These are phyloP conservation scores for Campoplex nolae DNA, from an alignment of 2,888 invertebrate genomes.

Conservation along the genomic window DNA sequence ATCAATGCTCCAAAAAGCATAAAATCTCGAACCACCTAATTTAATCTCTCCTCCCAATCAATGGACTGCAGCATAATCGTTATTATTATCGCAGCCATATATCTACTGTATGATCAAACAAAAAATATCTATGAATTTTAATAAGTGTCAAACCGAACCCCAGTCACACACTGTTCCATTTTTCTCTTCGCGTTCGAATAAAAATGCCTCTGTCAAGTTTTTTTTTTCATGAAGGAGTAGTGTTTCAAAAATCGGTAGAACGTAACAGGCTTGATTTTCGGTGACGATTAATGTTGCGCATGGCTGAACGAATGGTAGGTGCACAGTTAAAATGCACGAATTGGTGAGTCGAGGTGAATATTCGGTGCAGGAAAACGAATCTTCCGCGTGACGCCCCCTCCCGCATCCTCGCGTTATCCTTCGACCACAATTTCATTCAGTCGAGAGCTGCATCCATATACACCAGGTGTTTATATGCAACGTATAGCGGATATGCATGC, in stretches of 20 bases:
- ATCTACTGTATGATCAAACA: neutral
- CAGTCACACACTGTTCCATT: neutral
- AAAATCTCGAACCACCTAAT: neutral
- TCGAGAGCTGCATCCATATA: slow-evolving; percentile 50
- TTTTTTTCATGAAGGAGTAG: neutral
- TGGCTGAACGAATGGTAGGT: slow-evolving; percentile 52
- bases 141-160: neutral
- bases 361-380: slow-evolving; percentile 40
- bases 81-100: neutral
- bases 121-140: neutral
- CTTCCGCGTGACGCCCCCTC: slow-evolving; percentile 62
- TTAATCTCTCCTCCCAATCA: neutral
- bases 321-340: slow-evolving; percentile 60
- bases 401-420: slow-evolving; percentile 73
- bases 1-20: neutral
- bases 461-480: slow-evolving; percentile 34
- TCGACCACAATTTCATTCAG: slow-evolving; percentile 77
- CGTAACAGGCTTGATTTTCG: slow-evolving; percentile 58
- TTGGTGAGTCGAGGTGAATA: slow-evolving; percentile 45
- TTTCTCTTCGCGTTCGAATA: neutral
- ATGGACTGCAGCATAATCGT: neutral
- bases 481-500: neutral
- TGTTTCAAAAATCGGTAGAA: slow-evolving; percentile 57
- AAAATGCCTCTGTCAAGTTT: slow-evolving; percentile 2
- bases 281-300: slow-evolving; percentile 60